These are phyloP conservation scores for Taeniopygia guttata DNA, from an alignment of 2,797 vertebrate genomes.

Conservation along the genomic window DNA sequence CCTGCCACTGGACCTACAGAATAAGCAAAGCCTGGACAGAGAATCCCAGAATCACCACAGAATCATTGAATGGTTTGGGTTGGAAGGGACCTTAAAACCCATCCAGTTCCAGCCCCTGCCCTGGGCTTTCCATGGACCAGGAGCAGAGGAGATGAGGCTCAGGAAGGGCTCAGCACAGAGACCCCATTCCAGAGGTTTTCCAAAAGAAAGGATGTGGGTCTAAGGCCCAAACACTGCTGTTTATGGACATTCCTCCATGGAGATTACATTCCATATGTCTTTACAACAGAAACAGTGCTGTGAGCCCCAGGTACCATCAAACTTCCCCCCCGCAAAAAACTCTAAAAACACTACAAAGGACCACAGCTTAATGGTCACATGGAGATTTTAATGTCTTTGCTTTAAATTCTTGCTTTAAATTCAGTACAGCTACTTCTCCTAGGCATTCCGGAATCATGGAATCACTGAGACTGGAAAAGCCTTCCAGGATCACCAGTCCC, in stretches of 20 bases:
- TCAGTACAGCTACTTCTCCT: rapidly evolving
- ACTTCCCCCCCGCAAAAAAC: not conserved
- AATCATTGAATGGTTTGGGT: not conserved
- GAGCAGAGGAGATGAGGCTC: not conserved
- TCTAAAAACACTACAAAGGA: not conserved
- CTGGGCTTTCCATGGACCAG: too few relatives aligned
- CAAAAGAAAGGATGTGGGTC: not conserved
- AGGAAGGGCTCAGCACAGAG: not conserved
- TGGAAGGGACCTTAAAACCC: not conserved
- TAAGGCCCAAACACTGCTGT: not conserved
- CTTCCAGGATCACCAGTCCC: not conserved
- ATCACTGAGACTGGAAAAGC: not conserved
- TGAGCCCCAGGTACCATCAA: not conserved
- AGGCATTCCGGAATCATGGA: not conserved
- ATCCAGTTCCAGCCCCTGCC: not conserved
- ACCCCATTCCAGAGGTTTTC: not conserved
- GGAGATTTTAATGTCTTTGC: not conserved
- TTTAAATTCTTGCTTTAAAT: not conserved
- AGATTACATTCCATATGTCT: not conserved
- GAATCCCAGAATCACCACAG: not conserved
- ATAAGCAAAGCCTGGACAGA: not conserved
- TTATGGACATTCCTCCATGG: not conserved
- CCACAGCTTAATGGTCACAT: too few relatives aligned
- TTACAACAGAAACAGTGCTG: not conserved
- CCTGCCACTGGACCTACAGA: not conserved